Conservation (phyloP, 2,113 vertebrate species). For the Pedetes capensis region DNA sequence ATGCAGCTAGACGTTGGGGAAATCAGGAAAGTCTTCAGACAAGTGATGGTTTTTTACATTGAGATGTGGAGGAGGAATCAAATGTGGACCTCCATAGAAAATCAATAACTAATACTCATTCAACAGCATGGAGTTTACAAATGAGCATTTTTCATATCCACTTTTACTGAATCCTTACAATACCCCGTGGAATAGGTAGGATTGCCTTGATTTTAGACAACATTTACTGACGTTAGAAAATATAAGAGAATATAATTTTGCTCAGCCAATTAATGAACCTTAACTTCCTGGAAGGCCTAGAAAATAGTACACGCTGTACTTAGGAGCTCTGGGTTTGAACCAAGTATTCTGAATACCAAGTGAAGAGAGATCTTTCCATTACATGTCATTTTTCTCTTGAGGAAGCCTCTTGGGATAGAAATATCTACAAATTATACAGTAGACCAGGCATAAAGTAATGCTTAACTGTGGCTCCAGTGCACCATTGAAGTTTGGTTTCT, state of each 20-base stretch:
- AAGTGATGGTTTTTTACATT: background rate
- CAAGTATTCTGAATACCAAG: constrained; percentile 42
- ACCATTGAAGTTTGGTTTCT: background rate
- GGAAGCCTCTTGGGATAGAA: background rate
- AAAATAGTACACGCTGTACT: background rate
- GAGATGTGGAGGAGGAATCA: background rate
- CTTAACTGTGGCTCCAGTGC: background rate
- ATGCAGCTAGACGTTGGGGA: background rate
- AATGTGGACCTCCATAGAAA: background rate
- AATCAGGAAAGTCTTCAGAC: background rate
- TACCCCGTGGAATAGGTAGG: background rate
- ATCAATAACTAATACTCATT: background rate
- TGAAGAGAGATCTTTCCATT: constrained; percentile 9
- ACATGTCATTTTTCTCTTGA: background rate
- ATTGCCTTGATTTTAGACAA: background rate
- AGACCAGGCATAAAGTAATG: background rate
- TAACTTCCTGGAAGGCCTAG: background rate
- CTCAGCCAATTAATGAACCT: background rate
- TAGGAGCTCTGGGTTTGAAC: constrained; percentile 8
- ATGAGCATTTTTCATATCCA: background rate
- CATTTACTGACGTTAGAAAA: background rate
- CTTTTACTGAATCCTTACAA: background rate
- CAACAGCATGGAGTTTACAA: background rate
- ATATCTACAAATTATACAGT: constrained; percentile 27
- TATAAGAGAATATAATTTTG: background rate